These are phyloP conservation scores for Ptycholaimellus sp. DNA, from an alignment of 2,888 invertebrate genomes.

Conservation along the genomic window DNA sequence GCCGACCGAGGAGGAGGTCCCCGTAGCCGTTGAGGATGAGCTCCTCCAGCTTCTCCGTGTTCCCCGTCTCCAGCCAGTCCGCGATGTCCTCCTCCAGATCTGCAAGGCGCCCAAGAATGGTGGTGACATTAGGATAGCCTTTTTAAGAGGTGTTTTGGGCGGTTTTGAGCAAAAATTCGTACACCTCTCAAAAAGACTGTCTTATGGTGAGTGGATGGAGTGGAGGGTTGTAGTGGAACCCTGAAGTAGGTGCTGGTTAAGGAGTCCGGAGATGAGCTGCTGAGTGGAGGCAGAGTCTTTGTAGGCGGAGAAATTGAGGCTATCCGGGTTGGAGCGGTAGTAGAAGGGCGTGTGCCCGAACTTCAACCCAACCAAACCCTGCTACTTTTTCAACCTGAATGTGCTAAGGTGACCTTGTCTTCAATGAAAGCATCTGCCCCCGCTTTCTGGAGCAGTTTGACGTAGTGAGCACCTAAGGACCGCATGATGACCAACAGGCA, in stretches of 20 bases:
- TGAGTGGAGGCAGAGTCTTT: slow-evolving; percentile 19
- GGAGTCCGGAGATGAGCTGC: slow-evolving; percentile 22
- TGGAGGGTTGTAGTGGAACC: too few species aligned
- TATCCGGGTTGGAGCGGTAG: slow-evolving; percentile 43
- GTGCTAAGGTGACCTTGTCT: slow-evolving; percentile 23
- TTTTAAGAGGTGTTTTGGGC: too few species aligned
- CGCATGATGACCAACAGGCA: too few species aligned
- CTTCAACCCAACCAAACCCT: slow-evolving; percentile 35
- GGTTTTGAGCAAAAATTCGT: too few species aligned
- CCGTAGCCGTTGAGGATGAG: slow-evolving; percentile 70
- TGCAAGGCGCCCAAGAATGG: slow-evolving; percentile 9
- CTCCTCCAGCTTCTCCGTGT: slow-evolving; percentile 67
- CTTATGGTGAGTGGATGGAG: too few species aligned
- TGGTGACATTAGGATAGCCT: too few species aligned
- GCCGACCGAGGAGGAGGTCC: slow-evolving; percentile 45
- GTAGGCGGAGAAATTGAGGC: slow-evolving; percentile 39
- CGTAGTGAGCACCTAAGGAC: slow-evolving; percentile 25
- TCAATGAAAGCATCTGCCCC: slow-evolving; percentile 26
- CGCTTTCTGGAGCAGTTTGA: slow-evolving; percentile 24
- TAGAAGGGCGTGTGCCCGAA: slow-evolving; percentile 53
- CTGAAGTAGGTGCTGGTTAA: slow-evolving; percentile 20
- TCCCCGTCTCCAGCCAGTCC: slow-evolving; percentile 36
- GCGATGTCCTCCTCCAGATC: slow-evolving; percentile 27
- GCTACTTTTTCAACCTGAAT: slow-evolving; percentile 1
- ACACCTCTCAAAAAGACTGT: too few species aligned